Evolutionary conservation across 2,888 invertebrate species (phyloP), one percentile per base, ranked within the genome.

Genomic region (Ramazzottius varieornatus): DNA sequence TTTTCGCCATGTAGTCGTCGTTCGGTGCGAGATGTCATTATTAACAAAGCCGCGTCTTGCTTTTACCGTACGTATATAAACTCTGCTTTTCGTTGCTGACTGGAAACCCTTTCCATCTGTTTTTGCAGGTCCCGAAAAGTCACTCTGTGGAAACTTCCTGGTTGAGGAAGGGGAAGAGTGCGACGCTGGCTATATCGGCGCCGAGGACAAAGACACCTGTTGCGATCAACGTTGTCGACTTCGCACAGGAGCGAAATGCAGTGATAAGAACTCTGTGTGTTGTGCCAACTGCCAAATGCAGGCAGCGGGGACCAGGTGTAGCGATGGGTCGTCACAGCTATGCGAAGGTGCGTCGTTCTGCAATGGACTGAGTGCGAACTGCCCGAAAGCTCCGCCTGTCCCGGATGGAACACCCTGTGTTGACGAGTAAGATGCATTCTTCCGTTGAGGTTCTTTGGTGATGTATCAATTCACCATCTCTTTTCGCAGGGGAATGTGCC

Each of bases 131-230:
- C 91, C 90, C 0, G 89, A 90, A 75, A 89, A 89, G 77, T 89
- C 90, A 65, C 91, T 92, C 77, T 96, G 94, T 76, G 94, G 94
- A 8, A 94, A 96, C 79, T 80, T 91, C 69, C 82, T 92, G 16
- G 92, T 94, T 0, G 91, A 96, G 76, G 89, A 88, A 1, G 90
- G 88, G 69, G 94, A 96, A 75, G 89, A 94, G 75, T 96, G 94
- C 75, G 94, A 96, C 74, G 92, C 91, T 33, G 94, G 94, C 1
- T 79, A 92, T 33, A 79, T 92, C 2, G 91, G 91, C 72, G 89
- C 89, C 0, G 90, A 90, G 75, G 89, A 90, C 73, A 88, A 88
- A 71, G 92, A 92, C 74, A 83, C 84, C 67, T 94, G 94, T 75
- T 94, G 93, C 75, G 87, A 89, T 73, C 88, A 88, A 75, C 86